phyloP scores from a whole-genome alignment of 2,797 vertebrate species.

The Alfaro cultratus region DNA sequence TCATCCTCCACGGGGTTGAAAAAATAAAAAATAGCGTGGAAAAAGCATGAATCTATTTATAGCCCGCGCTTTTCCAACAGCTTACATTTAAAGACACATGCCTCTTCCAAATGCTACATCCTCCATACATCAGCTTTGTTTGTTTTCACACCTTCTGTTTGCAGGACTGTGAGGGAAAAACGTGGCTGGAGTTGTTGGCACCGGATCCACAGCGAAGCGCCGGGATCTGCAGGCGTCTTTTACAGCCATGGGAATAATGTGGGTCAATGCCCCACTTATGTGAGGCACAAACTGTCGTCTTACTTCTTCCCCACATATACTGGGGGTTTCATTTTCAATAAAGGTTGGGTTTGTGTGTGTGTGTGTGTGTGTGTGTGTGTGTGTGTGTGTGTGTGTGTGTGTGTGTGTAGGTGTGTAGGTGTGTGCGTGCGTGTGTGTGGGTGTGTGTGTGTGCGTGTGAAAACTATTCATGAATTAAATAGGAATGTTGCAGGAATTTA shows the following conservation, averaged over 20 bases:
- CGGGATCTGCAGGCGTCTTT: conserved; percentile 7
- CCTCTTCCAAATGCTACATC: conserved; percentile 15
- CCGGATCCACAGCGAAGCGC: background rate
- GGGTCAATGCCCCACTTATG: conserved; percentile 35
- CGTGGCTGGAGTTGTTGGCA: background rate
- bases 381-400: no score
- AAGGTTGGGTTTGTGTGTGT: no score
- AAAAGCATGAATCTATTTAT: conserved; percentile 24
- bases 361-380: no score
- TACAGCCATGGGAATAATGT: conserved; percentile 15
- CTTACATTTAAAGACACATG: conserved; percentile 59
- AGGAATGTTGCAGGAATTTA: background rate
- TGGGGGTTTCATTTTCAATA: no score
- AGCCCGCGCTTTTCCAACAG: conserved; percentile 35
- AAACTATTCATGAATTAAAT: no score
- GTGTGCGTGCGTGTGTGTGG: no score
- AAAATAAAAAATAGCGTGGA: background rate
- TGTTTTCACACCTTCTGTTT: conserved; percentile 57
- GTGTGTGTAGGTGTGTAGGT: no score
- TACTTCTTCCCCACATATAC: background rate
- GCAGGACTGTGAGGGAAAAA: conserved; percentile 26
- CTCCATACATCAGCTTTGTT: conserved; percentile 20
- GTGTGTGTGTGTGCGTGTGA: no score
- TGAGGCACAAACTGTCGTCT: background rate
- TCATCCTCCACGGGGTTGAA: background rate